Conservation (phyloP, 2,888 invertebrate species). For the Pachliopta kotzebuea region DNA sequence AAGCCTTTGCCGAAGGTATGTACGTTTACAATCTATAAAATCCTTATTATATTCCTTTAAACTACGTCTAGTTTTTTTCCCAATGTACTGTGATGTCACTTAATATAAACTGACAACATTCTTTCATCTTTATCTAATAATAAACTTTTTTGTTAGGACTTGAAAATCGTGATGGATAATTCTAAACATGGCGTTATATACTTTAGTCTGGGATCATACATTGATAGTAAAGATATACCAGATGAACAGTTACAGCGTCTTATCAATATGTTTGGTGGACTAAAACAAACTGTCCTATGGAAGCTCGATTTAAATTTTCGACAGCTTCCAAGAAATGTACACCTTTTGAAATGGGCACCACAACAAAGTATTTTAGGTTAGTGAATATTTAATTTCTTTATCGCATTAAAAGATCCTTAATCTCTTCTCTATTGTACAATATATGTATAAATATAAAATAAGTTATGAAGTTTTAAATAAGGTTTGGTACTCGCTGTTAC, state of each 20-base stretch:
- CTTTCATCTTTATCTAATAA: too few species aligned
- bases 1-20: slow-evolving; percentile 53
- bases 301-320: slow-evolving; percentile 54
- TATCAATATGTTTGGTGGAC: slow-evolving; percentile 51
- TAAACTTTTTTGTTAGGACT: slow-evolving; percentile 41
- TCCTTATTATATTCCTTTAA: too few species aligned
- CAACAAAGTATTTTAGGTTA: slow-evolving; percentile 52
- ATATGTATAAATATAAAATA: too few species aligned
- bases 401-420: too few species aligned
- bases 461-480: too few species aligned
- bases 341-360: slow-evolving; percentile 54
- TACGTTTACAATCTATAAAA: neutral
- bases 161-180: slow-evolving; percentile 56
- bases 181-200: slow-evolving; percentile 64
- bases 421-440: too few species aligned
- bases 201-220: slow-evolving; percentile 69
- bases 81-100: too few species aligned
- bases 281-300: slow-evolving; percentile 71
- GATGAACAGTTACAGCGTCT: slow-evolving; percentile 45
- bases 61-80: too few species aligned
- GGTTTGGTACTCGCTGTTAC: too few species aligned
- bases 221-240: slow-evolving; percentile 53
- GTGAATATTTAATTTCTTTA: too few species aligned
- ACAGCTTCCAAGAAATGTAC: slow-evolving; percentile 50
- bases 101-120: too few species aligned